Evolutionary conservation across 2,888 invertebrate species (phyloP).

Genomic region (Choristoneura rosaceana): DNA sequence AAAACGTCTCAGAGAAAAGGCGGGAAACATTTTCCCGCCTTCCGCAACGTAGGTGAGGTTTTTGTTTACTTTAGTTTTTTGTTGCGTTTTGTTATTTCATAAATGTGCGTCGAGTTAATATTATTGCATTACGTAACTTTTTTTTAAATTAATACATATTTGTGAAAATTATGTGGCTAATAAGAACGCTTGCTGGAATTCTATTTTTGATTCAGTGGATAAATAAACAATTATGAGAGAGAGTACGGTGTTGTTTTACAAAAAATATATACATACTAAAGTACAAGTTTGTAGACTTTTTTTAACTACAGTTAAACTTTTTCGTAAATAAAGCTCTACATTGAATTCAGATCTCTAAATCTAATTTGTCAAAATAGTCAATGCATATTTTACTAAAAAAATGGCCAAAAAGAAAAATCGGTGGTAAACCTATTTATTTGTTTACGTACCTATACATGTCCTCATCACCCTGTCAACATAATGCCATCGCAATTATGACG

Average conservation of each 20-base stretch:
- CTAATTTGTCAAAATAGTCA: background rate
- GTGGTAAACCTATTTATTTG: constrained; percentile 24
- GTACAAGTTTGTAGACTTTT: too few species aligned
- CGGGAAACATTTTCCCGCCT: constrained; percentile 84
- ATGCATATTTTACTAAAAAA: background rate
- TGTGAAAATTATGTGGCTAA: background rate
- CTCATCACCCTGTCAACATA: constrained; percentile 76
- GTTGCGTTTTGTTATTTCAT: constrained; percentile 33
- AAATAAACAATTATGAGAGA: too few species aligned
- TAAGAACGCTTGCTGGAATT: background rate
- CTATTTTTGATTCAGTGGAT: constrained; percentile 8
- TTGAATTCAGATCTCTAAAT: background rate
- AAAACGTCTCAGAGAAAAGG: constrained; percentile 70
- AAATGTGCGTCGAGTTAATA: constrained; percentile 8
- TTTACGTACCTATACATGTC: constrained; percentile 47
- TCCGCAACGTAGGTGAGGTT: constrained; percentile 76
- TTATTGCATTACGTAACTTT: constrained; percentile 10
- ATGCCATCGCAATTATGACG: constrained; percentile 83
- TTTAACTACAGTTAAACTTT: too few species aligned
- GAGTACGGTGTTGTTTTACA: too few species aligned
- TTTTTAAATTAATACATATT: constrained; percentile 6
- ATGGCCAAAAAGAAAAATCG: background rate
- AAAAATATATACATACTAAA: too few species aligned
- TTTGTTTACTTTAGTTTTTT: constrained; percentile 67
- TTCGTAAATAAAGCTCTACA: background rate